A percentile compares a stretch with the other conserved stretches of the same genome.
phyloP scores from a whole-genome alignment of 2,888 invertebrate genomes.

The Oscheius myriophilus region DNA sequence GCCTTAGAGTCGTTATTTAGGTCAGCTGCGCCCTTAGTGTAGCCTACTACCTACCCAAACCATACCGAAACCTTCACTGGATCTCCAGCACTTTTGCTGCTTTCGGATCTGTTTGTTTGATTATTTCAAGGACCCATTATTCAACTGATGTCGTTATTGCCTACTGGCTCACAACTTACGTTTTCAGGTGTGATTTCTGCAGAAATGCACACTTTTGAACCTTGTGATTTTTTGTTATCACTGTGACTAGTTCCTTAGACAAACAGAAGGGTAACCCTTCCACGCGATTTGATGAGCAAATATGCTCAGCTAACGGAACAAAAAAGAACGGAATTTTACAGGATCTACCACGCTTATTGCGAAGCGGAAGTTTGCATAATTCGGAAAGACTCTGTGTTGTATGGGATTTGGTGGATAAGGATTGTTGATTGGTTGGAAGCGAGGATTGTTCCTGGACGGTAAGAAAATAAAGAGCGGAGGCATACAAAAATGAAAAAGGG shows the following conservation, averaged over 20 bases:
- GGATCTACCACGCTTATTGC: slow-evolving; percentile 57
- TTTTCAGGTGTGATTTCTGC: slow-evolving; percentile 48
- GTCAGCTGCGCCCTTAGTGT: slow-evolving; percentile 52
- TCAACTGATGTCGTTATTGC: slow-evolving; percentile 63
- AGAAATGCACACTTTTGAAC: background rate
- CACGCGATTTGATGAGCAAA: background rate
- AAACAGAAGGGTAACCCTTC: background rate
- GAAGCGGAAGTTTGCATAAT: slow-evolving; percentile 56
- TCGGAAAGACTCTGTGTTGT: slow-evolving; percentile 45
- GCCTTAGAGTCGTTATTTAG: slow-evolving; percentile 8
- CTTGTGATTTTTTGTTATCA: background rate
- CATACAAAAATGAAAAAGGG: too few relatives aligned
- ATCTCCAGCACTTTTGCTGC: slow-evolving; percentile 33
- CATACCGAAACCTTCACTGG: slow-evolving; percentile 41
- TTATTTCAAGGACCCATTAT: slow-evolving; percentile 60
- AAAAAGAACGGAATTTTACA: slow-evolving; percentile 21
- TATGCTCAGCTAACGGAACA: background rate
- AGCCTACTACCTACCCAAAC: slow-evolving; percentile 53
- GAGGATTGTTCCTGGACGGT: slow-evolving; percentile 53
- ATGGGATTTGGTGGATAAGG: slow-evolving; percentile 46
- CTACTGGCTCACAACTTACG: slow-evolving; percentile 57
- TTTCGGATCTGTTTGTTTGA: slow-evolving; percentile 56
- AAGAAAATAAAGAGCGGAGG: too few relatives aligned
- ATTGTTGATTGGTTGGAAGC: slow-evolving; percentile 56
- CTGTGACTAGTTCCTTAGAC: slow-evolving; percentile 3